Conservation (phyloP, 2,113 vertebrate genomes). For the Sceloporus undulatus region DNA sequence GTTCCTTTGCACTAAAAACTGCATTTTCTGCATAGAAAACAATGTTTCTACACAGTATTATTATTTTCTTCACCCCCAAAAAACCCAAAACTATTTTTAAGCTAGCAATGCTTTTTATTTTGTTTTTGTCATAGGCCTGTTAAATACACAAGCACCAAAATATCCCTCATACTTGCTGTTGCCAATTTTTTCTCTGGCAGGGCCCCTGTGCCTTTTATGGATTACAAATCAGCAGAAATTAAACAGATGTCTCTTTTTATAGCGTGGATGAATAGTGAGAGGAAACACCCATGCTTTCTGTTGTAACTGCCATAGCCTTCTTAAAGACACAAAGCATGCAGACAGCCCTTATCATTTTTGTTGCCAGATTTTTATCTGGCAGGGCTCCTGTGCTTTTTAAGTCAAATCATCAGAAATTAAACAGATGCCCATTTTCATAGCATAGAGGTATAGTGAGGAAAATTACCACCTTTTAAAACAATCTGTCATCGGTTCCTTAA, state of each 20-base stretch:
- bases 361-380: not conserved
- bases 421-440: not conserved
- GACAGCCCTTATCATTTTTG: not conserved
- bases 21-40: too few relatives aligned
- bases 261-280: not conserved
- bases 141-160: not conserved
- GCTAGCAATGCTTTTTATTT: too few relatives aligned
- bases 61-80: too few relatives aligned
- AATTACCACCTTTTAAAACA: not conserved
- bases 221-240: not conserved
- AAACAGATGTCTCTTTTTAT: not conserved
- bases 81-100: too few relatives aligned
- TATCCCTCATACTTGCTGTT: too few relatives aligned
- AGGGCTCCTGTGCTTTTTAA: not conserved
- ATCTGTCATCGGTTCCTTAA: not conserved
- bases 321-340: not conserved
- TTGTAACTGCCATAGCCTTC: not conserved
- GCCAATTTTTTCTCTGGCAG: not conserved
- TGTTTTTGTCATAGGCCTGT: not conserved
- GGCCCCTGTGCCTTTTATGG: not conserved
- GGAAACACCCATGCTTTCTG: too few relatives aligned
- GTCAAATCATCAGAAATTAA: not conserved
- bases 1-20: too few relatives aligned
- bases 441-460: not conserved
- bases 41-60: too few relatives aligned